phyloP scores from a whole-genome alignment of 2,888 invertebrate genomes.

The Scaptomyza flava region DNA sequence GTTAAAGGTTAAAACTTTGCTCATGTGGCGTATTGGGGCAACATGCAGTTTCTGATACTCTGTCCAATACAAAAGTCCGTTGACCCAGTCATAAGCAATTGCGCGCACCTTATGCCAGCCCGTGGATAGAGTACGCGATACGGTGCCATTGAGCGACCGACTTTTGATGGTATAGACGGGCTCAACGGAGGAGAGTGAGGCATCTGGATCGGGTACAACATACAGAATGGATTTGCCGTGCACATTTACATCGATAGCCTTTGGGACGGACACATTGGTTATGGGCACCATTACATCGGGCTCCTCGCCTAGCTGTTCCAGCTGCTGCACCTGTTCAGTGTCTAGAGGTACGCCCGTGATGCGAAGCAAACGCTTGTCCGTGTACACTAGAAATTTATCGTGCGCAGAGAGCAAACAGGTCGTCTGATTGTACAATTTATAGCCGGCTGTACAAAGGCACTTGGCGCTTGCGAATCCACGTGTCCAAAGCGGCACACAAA shows the following conservation, averaged over 20 bases:
- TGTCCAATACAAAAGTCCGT: slow-evolving; percentile 93
- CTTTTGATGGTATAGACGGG: slow-evolving; percentile 87
- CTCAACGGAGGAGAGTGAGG: slow-evolving; percentile 38
- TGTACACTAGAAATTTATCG: slow-evolving; percentile 88
- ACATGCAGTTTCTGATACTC: slow-evolving; percentile 89
- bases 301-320: slow-evolving; percentile 62
- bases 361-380: slow-evolving; percentile 88
- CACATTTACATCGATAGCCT: slow-evolving; percentile 89
- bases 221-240: slow-evolving; percentile 87
- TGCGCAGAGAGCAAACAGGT: slow-evolving; percentile 87
- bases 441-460: slow-evolving; percentile 91
- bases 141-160: slow-evolving; percentile 87
- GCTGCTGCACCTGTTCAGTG: slow-evolving; percentile 72
- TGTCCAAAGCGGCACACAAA: slow-evolving; percentile 89
- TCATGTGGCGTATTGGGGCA: slow-evolving; percentile 87
- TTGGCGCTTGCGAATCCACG: slow-evolving; percentile 86
- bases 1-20: slow-evolving; percentile 86
- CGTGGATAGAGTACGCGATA: slow-evolving; percentile 84
- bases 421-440: slow-evolving; percentile 86
- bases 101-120: slow-evolving; percentile 88
- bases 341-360: slow-evolving; percentile 87
- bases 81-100: slow-evolving; percentile 93
- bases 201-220: slow-evolving; percentile 81
- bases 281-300: slow-evolving; percentile 89
- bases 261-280: slow-evolving; percentile 85